Evolutionary conservation across 1,140 invertebrate genomes (phyloP).

Genomic region (Bombus soroeensis): DNA sequence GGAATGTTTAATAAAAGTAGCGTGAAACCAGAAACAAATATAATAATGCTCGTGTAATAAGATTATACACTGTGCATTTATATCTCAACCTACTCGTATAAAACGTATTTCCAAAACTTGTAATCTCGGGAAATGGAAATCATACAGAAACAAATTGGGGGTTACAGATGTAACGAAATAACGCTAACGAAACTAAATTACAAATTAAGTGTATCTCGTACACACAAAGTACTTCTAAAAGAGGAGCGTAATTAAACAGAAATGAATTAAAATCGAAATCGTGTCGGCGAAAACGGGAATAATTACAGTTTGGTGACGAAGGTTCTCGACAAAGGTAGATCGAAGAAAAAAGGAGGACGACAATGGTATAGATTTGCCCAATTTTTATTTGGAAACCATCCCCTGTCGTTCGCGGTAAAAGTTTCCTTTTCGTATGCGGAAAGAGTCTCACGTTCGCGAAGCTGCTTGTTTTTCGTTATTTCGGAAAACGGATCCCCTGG

Average conservation of each 20-base stretch:
- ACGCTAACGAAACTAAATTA: too few relatives aligned
- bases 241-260: background rate
- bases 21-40: too few relatives aligned
- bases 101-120: too few relatives aligned
- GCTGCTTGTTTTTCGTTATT: slow-evolving; percentile 45
- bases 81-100: too few relatives aligned
- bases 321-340: background rate
- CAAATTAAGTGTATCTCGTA: background rate
- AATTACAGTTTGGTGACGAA: background rate
- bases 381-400: slow-evolving; percentile 13
- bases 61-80: too few relatives aligned
- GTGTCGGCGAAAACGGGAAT: too few relatives aligned
- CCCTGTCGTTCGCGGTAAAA: background rate
- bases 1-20: background rate
- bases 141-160: too few relatives aligned
- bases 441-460: background rate
- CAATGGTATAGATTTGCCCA: too few relatives aligned
- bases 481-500: slow-evolving; percentile 34
- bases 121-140: too few relatives aligned
- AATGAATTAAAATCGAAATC: background rate
- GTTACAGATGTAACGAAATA: too few relatives aligned
- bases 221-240: background rate
- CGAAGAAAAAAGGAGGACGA: background rate
- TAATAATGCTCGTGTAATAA: too few relatives aligned
- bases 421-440: slow-evolving; percentile 36